phyloP scores from a whole-genome alignment of 2,797 vertebrate genomes.

The Lacerta viridis region DNA sequence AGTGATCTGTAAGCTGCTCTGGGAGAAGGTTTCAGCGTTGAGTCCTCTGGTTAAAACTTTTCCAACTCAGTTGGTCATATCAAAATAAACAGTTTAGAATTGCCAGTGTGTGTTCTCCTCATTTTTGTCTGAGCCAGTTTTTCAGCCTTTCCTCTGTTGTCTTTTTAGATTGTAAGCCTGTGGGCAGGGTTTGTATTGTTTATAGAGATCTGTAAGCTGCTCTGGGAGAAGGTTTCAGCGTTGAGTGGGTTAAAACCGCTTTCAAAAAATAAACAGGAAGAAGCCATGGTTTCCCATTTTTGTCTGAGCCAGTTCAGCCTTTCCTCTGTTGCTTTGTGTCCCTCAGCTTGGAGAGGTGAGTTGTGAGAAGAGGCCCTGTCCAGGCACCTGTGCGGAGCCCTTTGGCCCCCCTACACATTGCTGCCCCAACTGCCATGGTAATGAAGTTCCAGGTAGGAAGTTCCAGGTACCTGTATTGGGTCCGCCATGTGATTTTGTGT shows the following conservation, averaged over 20 bases:
- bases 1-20: no score
- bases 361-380: slow-evolving; percentile 77
- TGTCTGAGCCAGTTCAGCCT: background rate
- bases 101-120: no score
- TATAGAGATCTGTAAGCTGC: no score
- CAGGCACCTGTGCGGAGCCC: slow-evolving; percentile 61
- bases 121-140: no score
- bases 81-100: no score
- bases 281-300: background rate
- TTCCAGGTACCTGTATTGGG: slow-evolving; percentile 19
- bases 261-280: background rate
- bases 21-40: no score
- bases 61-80: no score
- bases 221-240: no score
- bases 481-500: background rate
- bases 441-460: slow-evolving; percentile 38
- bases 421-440: slow-evolving; percentile 81
- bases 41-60: no score
- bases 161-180: no score
- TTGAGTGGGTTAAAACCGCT: background rate
- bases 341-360: slow-evolving; percentile 82
- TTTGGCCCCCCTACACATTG: slow-evolving; percentile 52
- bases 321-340: background rate
- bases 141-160: no score
- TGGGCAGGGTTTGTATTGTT: no score